Percentiles rank a stretch among this genome's conserved stretches.
Conservation (phyloP, 2,888 invertebrate species). For the Glyphotaelius pellucidus region DNA sequence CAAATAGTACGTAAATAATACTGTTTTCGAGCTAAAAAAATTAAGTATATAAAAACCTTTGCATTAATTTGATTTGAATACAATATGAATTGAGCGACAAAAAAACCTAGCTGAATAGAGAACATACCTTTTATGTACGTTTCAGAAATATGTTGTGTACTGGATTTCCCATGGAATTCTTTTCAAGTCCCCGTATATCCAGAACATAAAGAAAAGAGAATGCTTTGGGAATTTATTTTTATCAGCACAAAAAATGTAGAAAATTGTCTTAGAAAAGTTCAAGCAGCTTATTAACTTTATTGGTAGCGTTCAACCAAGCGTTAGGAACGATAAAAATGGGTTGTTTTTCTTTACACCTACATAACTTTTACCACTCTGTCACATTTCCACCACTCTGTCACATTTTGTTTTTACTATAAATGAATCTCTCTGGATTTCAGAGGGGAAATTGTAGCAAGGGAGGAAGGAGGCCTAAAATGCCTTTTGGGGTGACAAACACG, state of each 20-base stretch:
- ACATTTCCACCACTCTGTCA: too few relatives aligned
- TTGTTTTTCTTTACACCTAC: too few relatives aligned
- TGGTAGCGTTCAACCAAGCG: constrained; percentile 56
- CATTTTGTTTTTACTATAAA: too few relatives aligned
- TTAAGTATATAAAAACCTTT: neutral
- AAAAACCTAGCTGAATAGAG: neutral
- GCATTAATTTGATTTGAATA: neutral
- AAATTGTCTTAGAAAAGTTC: constrained; percentile 49
- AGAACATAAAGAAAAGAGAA: neutral
- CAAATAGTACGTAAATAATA: neutral
- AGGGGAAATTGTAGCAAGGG: too few relatives aligned
- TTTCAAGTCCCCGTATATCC: neutral
- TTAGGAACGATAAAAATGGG: too few relatives aligned
- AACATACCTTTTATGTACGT: neutral
- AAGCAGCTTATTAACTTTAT: constrained; percentile 60
- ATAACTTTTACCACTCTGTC: too few relatives aligned
- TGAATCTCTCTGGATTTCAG: too few relatives aligned
- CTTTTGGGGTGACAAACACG: too few relatives aligned
- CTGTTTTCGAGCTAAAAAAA: neutral
- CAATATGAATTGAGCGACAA: neutral
- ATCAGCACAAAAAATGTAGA: constrained; percentile 13
- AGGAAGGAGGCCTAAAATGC: too few relatives aligned
- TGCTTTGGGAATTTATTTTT: neutral
- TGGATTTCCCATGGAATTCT: neutral
- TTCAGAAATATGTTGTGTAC: neutral